Percentiles rank a stretch among this genome's conserved stretches.
These are phyloP conservation scores for Poicephalus meyeri DNA, from an alignment of 2,113 vertebrate species.

Conservation along the genomic window DNA sequence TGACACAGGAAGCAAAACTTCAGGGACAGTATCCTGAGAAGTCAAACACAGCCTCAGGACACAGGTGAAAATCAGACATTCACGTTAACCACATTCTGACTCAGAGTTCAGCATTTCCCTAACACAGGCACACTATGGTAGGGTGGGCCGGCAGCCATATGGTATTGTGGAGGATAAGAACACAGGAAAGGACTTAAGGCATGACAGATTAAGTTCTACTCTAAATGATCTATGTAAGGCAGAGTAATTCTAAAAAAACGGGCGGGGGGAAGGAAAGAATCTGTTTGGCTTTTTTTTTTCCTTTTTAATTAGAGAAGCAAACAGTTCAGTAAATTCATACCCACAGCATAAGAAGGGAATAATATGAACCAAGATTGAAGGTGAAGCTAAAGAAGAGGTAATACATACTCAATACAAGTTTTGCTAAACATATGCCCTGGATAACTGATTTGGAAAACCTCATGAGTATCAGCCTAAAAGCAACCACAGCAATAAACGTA, in stretches of 20 bases:
- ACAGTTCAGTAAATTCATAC: neutral
- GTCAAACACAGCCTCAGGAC: neutral
- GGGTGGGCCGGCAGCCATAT: neutral
- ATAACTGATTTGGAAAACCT: neutral
- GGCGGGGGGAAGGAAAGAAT: accelerated
- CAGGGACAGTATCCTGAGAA: neutral
- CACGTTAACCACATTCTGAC: neutral
- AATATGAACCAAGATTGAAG: neutral
- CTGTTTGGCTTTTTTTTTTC: neutral
- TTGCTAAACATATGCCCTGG: neutral
- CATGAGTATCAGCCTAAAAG: neutral
- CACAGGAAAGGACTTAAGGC: neutral
- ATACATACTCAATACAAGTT: neutral
- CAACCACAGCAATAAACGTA: neutral
- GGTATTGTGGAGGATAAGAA: neutral
- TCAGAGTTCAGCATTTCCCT: neutral
- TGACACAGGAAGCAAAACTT: neutral
- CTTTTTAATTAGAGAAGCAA: neutral
- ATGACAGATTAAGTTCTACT: neutral
- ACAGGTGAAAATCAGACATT: neutral
- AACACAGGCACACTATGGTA: neutral
- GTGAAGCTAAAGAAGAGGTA: neutral
- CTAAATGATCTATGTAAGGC: neutral
- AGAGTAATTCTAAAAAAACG: neutral
- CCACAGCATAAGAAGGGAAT: neutral